These are phyloP conservation scores for Pristionchus entomophagus DNA, from an alignment of 2,888 invertebrate genomes.

Conservation along the genomic window DNA sequence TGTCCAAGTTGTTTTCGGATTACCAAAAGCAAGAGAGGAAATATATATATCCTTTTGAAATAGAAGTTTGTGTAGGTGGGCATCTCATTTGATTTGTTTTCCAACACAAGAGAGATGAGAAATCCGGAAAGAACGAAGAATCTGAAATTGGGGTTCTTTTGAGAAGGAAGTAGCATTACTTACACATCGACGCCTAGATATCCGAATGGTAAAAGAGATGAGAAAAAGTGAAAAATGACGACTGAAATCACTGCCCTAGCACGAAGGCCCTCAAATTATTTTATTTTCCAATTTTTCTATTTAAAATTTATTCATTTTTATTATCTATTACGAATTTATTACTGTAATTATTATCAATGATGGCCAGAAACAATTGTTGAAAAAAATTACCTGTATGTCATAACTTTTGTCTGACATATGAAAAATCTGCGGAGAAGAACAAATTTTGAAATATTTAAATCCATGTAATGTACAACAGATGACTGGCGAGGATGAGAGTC, in stretches of 20 bases:
- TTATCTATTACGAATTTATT: no score
- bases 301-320: neutral
- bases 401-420: neutral
- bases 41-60: conserved; percentile 12
- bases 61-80: neutral
- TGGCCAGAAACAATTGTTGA: neutral
- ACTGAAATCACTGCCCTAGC: conserved; percentile 55
- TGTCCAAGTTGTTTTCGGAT: neutral
- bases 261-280: conserved; percentile 51
- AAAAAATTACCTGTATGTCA: neutral
- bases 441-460: no score
- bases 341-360: no score
- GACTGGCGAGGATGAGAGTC: no score
- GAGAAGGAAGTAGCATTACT: neutral
- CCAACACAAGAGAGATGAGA: no score
- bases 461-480: no score
- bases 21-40: conserved; percentile 5
- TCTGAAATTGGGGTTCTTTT: conserved; percentile 45
- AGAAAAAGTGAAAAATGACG: conserved; percentile 56
- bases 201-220: conserved; percentile 53
- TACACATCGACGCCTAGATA: no score
- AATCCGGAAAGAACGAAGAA: no score
- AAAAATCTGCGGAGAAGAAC: no score
- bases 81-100: conserved; percentile 53
- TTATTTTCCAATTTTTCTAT: neutral